phyloP scores from a whole-genome alignment of 2,888 invertebrate genomes.

The Drosophila mayaguana region DNA sequence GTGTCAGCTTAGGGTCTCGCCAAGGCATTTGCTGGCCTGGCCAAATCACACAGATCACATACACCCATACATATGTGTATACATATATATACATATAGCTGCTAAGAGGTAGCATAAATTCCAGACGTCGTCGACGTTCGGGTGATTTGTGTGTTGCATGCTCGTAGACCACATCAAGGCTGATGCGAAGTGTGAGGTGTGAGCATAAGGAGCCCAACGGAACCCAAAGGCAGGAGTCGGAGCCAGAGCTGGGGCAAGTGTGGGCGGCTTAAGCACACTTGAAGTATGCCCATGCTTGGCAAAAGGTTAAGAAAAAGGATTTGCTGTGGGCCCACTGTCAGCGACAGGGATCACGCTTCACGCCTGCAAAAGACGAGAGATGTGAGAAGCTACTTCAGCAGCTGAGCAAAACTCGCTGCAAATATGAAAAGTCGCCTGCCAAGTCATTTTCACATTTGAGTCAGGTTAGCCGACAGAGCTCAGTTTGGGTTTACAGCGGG shows the following conservation, averaged over 20 bases:
- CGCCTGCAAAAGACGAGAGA: slow-evolving; percentile 15
- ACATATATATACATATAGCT: slow-evolving; percentile 2
- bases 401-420: slow-evolving; percentile 24
- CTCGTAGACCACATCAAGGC: slow-evolving; percentile 73
- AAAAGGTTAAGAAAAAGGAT: slow-evolving; percentile 77
- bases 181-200: slow-evolving; percentile 7
- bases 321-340: slow-evolving; percentile 47
- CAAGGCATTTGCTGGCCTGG: slow-evolving; percentile 28
- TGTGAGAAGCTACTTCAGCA: background rate
- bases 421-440: slow-evolving; percentile 77
- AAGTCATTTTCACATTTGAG: slow-evolving; percentile 60
- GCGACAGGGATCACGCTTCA: slow-evolving; percentile 27
- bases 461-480: slow-evolving; percentile 42
- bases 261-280: slow-evolving; percentile 66
- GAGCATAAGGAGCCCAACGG: background rate
- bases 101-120: slow-evolving; percentile 73
- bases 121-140: slow-evolving; percentile 64
- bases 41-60: slow-evolving; percentile 71
- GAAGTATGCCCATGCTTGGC: slow-evolving; percentile 67
- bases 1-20: slow-evolving; percentile 73
- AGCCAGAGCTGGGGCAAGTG: background rate
- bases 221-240: background rate
- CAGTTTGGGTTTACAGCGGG: slow-evolving; percentile 26
- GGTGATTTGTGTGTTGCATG: slow-evolving; percentile 73
- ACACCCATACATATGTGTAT: slow-evolving; percentile 1